Base-by-base conservation (phyloP, 1,140 invertebrate genomes). In the Catajapyx aquilonaris region DNA sequence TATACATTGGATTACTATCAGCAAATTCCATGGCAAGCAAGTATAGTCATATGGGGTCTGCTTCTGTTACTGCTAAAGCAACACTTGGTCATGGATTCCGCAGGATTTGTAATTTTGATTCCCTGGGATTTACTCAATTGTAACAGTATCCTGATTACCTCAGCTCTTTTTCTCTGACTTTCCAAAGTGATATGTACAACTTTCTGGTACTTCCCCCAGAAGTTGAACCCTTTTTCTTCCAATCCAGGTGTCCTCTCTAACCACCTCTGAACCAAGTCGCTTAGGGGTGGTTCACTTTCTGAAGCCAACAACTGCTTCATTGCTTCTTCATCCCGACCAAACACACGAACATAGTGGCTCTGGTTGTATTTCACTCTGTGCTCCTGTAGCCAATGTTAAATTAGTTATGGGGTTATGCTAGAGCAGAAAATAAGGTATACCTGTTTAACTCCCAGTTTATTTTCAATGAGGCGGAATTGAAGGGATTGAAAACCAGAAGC, bases 401-500 rank as follows among this genome's bases (percentile, higher is more conserved):
- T n/a, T n/a, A n/a, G n/a, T n/a, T n/a, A n/a, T n/a, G n/a, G n/a
- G n/a, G n/a, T n/a, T n/a, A n/a, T n/a, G n/a, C n/a, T n/a, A n/a
- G n/a, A n/a, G n/a, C n/a, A n/a, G n/a, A n/a, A n/a, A n/a, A n/a
- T n/a, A n/a, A n/a, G n/a, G 38, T 49, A 50, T 54, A 72, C 71
- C 50, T 79, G 73, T 47, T 76, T 76, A 0, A 98, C 65, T 13
- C 94, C 94, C 16, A 99, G 56, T 63, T 96, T 98, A 51, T 97
- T 97, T 62, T 98, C 93, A 13, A 98, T 57, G 1, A 97, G 58
- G 4, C 93, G 71, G 57, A 98, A 98, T 54, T 98, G 94, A 16
- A 94, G 55, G 46, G 88, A 95, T 50, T 98, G 94, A 53, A 98
- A 98, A 2, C 94, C 94, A 0, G 91, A 97, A 0, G 93, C 90